Percentiles rank a stretch among this genome's conserved stretches.
Evolutionary conservation across 2,797 vertebrate species (phyloP).

Genomic region (Margarornis squamiger): DNA sequence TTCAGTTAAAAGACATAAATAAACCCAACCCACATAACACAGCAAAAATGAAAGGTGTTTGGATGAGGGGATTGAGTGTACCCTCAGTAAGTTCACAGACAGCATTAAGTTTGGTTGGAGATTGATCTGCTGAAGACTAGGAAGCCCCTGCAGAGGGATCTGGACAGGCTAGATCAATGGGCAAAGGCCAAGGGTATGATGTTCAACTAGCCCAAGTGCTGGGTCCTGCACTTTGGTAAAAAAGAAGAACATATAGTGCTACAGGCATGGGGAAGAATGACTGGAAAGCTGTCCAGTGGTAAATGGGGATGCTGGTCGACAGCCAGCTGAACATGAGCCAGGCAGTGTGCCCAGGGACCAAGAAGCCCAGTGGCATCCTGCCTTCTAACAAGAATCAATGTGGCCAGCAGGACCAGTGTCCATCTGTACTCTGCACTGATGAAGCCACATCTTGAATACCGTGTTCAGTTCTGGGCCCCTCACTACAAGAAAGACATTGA

Average conservation of each 20-base stretch:
- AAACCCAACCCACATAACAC: neutral
- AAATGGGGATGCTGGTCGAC: neutral
- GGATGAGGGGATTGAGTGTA: neutral
- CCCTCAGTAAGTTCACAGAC: neutral
- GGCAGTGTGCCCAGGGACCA: too few relatives aligned
- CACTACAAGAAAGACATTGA: neutral
- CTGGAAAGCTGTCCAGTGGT: neutral
- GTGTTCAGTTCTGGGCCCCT: too few relatives aligned
- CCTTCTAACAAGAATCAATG: rapidly evolving
- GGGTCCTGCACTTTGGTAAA: neutral
- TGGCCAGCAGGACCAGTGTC: neutral
- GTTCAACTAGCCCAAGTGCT: neutral
- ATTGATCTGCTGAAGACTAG: neutral
- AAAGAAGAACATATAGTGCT: neutral
- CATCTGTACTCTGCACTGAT: rapidly evolving
- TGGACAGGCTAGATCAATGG: neutral
- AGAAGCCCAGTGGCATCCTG: neutral
- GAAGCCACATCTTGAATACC: neutral
- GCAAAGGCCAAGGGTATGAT: neutral
- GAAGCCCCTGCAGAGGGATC: neutral
- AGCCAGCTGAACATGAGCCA: neutral
- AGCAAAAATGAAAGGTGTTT: neutral
- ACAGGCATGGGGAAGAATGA: neutral
- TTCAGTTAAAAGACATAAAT: neutral
- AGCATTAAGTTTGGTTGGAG: neutral